Evolutionary conservation across 2,888 invertebrate species (phyloP), one percentile per base, ranked within the genome.

Genomic region (Dasypogon diadema): DNA sequence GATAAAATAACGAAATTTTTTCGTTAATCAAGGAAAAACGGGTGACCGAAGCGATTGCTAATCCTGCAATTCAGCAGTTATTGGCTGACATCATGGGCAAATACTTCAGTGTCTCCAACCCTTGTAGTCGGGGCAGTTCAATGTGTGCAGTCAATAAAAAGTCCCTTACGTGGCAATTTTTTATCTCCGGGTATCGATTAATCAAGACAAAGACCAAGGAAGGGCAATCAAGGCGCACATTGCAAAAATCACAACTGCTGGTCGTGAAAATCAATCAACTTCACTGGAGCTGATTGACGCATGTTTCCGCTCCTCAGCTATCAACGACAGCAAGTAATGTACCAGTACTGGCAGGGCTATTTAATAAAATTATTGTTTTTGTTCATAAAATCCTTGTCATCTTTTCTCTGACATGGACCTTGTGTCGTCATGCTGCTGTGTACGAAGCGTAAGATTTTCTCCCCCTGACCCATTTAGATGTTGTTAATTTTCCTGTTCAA

Each of bases 401-500:
- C 60, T 34, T 30, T 8, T 34, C 21, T 16, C 37, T 60, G 21
- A 30, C 37, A 60, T 16, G 21, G 10, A 37, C 18, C 42, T 18
- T 18, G 37, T 30, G 16, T 21, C 60, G 3, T 60, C 58, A 6
- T 58, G 18, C 18, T 60, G 37, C 37, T 18, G 37, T 21, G 21
- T 18, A 34, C 3, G 42, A 18, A 60, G 42, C 18, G 18, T 42
- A 12, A 42, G 34, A 37, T 37, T 75, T 22, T 30, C 34, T 22
- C n/a, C 54, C 54, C n/a, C n/a, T 42, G 22, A 37, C 54, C 75
- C n/a, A 55, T 46, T 42, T 22, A 30, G 70, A 58, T 51, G 75
- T 75, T 75, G 70, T 75, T 70, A 75, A 75, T 75, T 75, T 75
- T 75, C 75, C 75, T 70, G 75, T 70, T 75, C 75, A 75, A 70